Conservation (phyloP, 2,113 vertebrate species). For the Monopterus albus region DNA sequence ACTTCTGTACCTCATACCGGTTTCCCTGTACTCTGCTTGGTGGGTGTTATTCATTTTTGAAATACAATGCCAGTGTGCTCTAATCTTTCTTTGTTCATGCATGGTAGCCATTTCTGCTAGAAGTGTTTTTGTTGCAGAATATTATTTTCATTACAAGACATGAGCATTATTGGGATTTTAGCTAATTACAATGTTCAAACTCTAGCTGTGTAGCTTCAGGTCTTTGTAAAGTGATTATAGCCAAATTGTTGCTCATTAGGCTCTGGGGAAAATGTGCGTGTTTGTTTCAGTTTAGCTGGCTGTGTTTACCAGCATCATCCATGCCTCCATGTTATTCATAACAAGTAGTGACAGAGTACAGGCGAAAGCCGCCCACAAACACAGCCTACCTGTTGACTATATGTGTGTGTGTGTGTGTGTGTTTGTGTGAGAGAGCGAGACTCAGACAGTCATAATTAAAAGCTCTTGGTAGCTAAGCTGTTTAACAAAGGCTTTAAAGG, state of each 20-base stretch:
- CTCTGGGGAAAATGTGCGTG: neutral
- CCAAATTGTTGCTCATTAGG: neutral
- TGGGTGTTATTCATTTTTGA: too few relatives aligned
- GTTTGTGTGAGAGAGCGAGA: slow-evolving; percentile 14
- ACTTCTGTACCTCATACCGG: too few relatives aligned
- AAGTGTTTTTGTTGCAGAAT: neutral
- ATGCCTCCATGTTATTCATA: slow-evolving; percentile 32
- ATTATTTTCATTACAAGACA: neutral
- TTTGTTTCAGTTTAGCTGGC: neutral
- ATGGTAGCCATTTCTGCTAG: too few relatives aligned
- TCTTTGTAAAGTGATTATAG: neutral
- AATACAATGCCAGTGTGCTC: too few relatives aligned
- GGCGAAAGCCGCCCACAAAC: slow-evolving; percentile 37
- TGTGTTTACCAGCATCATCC: slow-evolving; percentile 43
- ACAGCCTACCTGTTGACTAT: slow-evolving; percentile 58
- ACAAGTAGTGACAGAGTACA: slow-evolving; percentile 57
- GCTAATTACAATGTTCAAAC: neutral
- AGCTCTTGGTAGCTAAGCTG: slow-evolving; percentile 68
- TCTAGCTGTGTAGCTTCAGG: neutral
- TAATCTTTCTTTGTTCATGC: neutral
- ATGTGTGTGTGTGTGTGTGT: slow-evolving; percentile 18
- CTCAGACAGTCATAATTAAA: slow-evolving; percentile 70
- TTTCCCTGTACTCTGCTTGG: too few relatives aligned
- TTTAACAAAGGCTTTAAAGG: slow-evolving; percentile 62
- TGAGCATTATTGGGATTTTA: neutral